phyloP scores from a whole-genome alignment of 2,113 vertebrate genomes.

The Antechinus flavipes region DNA sequence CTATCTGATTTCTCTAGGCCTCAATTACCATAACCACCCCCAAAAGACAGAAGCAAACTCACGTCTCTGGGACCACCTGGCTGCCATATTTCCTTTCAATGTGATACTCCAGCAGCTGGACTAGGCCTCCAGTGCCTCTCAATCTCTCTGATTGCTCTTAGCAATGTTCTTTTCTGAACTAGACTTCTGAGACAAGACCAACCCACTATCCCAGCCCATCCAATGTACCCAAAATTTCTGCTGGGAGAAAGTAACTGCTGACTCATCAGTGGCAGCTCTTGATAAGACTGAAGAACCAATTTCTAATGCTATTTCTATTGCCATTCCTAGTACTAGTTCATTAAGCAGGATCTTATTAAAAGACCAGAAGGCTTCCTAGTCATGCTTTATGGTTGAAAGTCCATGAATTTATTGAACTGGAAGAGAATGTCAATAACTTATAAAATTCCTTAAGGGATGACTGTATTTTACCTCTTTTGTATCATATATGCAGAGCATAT shows the following conservation, averaged over 20 bases:
- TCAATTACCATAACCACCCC: neutral
- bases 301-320: neutral
- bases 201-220: neutral
- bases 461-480: neutral
- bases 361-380: neutral
- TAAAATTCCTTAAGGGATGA: neutral
- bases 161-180: neutral
- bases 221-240: neutral
- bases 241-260: neutral
- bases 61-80: neutral
- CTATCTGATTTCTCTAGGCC: neutral
- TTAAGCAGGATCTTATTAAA: neutral
- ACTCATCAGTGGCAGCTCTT: neutral
- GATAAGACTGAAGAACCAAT: conserved; percentile 5
- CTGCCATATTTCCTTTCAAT: neutral
- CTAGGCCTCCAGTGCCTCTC: neutral
- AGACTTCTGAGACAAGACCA: neutral
- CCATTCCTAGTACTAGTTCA: neutral
- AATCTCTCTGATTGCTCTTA: neutral
- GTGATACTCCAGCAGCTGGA: neutral
- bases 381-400: neutral
- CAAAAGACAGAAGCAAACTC: neutral
- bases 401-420: neutral
- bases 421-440: neutral
- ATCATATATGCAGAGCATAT: neutral